Base-by-base conservation (phyloP, 1,140 invertebrate species). In the Planococcus citri region DNA sequence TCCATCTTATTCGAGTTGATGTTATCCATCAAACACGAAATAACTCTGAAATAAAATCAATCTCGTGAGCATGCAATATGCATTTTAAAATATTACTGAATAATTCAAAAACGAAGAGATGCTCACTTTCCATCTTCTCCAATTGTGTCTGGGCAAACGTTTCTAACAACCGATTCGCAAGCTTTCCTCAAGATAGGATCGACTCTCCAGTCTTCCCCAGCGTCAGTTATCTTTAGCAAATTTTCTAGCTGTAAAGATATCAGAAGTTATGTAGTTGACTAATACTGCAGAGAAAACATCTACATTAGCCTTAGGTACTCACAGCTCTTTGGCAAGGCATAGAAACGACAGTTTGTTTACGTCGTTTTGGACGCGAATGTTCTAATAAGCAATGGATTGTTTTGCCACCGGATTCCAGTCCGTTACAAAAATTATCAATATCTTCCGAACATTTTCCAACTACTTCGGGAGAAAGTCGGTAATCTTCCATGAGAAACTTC, bases 361-460 rank as follows among this genome's bases (percentile, higher is more conserved):
- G 83, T 71, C 83, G 85, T 27, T 82, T 80, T 17, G 78, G 72
- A 73, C 86, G 83, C 2, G 92, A 89, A 79, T 94, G 88, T 68
- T 91, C 88, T 93, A 99, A 95, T 58, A 99, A 80, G 78, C 96
- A 99, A 79, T 98, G 95, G 72, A 99, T 88, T 0, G 94, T 97
- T 76, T 88, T 87, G 0, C 94, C 94, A 27, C 87, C 89, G 69
- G 86, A 77, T 78, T 92, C 88, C 68, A 91, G 78, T 8, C 76
- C 77, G 72, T 81, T 83, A 76, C 90, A 92, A 76, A 87, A 87
- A 22, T 78, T 83, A 27, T 82, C 80, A 71, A 97, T 94, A 77
- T 97, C 95, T 73, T 87, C 84, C 1, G 89, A 86, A 80, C 96
- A 99, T 37, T 86, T 85, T 73, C 87, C 85, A 60, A 98, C 91